Evolutionary conservation across 2,888 invertebrate genomes (phyloP), one percentile per base, ranked within the genome.

Genomic region (Caenorhabditis japonica): DNA sequence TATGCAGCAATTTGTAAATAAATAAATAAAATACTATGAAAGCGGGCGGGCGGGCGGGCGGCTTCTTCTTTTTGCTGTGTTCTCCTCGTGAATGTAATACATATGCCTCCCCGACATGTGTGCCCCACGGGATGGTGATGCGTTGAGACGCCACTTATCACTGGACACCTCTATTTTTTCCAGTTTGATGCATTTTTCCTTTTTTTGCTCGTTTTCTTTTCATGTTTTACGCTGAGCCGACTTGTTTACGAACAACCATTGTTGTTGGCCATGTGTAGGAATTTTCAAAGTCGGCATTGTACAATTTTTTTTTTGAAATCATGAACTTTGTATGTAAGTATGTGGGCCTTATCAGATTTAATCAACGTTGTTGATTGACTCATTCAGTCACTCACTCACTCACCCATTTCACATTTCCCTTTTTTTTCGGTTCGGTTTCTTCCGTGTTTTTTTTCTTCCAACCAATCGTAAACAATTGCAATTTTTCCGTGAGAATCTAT

Each of bases 381-480:
- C 23, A 21, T 27, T 30, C 30, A 51, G 38, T 59, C 44, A 41
- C 19, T 13, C 23, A 38, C 23, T 30, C 52, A 47, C 30, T 46
- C 36, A 38, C 66, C 58, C 60, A 56, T 68, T 66, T 61, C 73
- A 55, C 68, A 58, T 73, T 60, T 61, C 52, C 41, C 41, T 38
- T 36, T 27, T 46, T 53, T 30, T 49, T 39, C 30, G 5, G 7
- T 10, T 30, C 30, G 7, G 7, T 10, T 30, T 30, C 30, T 10
- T 30, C 30, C 30, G 5, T 30, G 10, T 7, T 5, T 30, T 30
- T 30, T 30, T 30, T 30, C 52, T 59, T 53, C 49, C 53, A 60
- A 44, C 60, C 60, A 60, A 60, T 55, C 49, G 60, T 60, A 55
- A 60, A 55, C 61, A 59, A 61, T 68, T 61, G 60, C 66, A 60